phyloP scores from a whole-genome alignment of 2,888 invertebrate genomes.

The Brachylomia viminalis region DNA sequence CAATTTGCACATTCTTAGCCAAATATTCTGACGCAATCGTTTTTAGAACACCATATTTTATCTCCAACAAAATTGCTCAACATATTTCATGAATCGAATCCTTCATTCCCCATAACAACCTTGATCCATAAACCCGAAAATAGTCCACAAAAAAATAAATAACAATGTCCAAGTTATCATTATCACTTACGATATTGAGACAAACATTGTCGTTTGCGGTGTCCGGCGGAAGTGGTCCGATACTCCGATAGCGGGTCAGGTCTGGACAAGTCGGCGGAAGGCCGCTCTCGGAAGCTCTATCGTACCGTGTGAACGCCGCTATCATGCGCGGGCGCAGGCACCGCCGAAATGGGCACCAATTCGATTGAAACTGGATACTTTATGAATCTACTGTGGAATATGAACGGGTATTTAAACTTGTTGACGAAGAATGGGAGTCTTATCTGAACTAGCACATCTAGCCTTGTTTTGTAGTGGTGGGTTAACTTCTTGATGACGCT shows the following conservation, averaged over 20 bases:
- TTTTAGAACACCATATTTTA: neutral
- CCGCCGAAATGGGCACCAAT: conserved; percentile 58
- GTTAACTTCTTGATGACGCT: neutral
- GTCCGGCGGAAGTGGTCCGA: conserved; percentile 87
- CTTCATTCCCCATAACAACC: conserved; percentile 32
- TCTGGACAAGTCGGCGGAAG: conserved; percentile 83
- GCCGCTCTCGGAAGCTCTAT: conserved; percentile 81
- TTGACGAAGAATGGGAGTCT: conserved; percentile 13
- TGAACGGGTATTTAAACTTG: conserved; percentile 14
- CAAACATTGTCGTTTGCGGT: conserved; percentile 75
- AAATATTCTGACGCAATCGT: neutral
- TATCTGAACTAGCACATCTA: conserved; percentile 3
- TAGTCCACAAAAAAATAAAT: conserved; percentile 23
- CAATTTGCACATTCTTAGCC: neutral
- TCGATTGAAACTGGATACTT: conserved; percentile 60
- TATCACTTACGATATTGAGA: conserved; percentile 62
- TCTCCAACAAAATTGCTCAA: neutral
- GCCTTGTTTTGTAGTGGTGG: neutral
- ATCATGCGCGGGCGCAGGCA: conserved; percentile 65
- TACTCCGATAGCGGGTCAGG: conserved; percentile 84
- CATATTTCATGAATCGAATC: neutral
- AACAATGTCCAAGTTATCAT: conserved; percentile 50
- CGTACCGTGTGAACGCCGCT: conserved; percentile 82
- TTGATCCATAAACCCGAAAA: conserved; percentile 53
- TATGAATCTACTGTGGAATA: conserved; percentile 34